Evolutionary conservation across 1,140 invertebrate genomes (phyloP).

Genomic region (Heliconius hewitsoni): DNA sequence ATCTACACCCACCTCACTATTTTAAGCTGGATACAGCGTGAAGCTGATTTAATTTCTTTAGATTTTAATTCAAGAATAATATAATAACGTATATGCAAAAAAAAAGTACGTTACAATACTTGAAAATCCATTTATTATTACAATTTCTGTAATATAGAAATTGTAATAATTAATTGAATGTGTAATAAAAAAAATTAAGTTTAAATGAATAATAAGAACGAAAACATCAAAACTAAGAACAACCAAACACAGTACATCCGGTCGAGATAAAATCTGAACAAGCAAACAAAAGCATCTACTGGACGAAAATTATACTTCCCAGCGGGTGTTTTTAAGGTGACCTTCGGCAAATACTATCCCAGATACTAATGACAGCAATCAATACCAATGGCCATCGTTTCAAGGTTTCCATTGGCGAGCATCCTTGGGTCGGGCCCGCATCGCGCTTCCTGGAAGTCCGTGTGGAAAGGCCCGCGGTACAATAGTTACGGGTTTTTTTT

Average conservation of each 20-base stretch:
- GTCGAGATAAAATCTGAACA: background rate
- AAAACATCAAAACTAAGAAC: background rate
- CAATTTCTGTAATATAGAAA: no score
- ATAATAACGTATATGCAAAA: no score
- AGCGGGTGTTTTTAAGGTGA: background rate
- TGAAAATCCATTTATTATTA: no score
- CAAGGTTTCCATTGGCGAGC: background rate
- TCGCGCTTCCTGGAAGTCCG: slow-evolving; percentile 60
- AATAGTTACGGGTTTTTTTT: slow-evolving; percentile 7
- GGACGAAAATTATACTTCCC: background rate
- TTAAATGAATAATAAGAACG: background rate
- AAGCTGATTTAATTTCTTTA: no score
- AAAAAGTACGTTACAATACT: no score
- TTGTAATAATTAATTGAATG: no score
- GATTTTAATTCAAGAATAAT: no score
- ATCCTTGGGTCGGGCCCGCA: slow-evolving; percentile 45
- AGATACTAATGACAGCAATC: slow-evolving; percentile 19
- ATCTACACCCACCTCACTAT: no score
- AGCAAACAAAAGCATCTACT: background rate
- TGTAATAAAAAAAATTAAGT: no score
- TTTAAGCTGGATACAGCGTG: no score
- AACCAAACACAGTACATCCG: background rate
- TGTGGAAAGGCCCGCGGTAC: slow-evolving; percentile 34
- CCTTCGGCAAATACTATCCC: background rate
- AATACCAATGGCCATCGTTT: slow-evolving; percentile 12